These are phyloP conservation scores for Hypselothyrea guttata DNA, from an alignment of 2,888 invertebrate genomes.

Conservation along the genomic window DNA sequence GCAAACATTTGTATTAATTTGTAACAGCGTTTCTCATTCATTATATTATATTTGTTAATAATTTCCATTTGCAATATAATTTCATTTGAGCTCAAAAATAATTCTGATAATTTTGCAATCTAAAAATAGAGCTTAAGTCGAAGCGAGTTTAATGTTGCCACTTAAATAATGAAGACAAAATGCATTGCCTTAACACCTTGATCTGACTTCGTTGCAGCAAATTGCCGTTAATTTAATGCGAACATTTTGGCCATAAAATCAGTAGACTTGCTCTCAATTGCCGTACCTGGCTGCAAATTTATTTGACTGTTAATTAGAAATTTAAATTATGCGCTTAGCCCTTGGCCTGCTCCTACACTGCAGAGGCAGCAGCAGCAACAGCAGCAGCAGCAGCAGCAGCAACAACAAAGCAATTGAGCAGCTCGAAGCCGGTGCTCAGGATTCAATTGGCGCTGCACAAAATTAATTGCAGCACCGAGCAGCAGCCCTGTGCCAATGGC, in stretches of 20 bases:
- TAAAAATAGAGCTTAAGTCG: too few species aligned
- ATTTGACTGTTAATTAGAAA: slow-evolving; percentile 76
- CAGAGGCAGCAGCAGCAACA: slow-evolving; percentile 1
- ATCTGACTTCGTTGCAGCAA: slow-evolving; percentile 44
- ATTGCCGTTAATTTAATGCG: slow-evolving; percentile 68
- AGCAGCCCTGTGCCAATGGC: background rate
- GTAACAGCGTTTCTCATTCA: too few species aligned
- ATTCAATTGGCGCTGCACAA: slow-evolving; percentile 65
- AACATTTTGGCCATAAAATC: slow-evolving; percentile 68
- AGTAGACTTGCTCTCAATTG: slow-evolving; percentile 57
- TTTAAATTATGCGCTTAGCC: slow-evolving; percentile 73
- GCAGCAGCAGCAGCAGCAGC: slow-evolving; percentile 4
- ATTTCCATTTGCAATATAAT: too few species aligned
- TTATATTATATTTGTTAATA: too few species aligned
- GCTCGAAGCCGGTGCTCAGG: slow-evolving; percentile 20
- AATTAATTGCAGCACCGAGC: slow-evolving; percentile 64
- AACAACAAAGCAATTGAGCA: background rate
- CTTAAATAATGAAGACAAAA: background rate
- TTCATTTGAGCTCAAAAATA: too few species aligned
- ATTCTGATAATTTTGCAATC: too few species aligned
- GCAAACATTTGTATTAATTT: too few species aligned
- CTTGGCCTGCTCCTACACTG: slow-evolving; percentile 32
- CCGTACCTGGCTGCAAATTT: slow-evolving; percentile 59
- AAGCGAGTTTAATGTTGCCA: background rate
- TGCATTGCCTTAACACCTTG: slow-evolving; percentile 23